A percentile compares a stretch with the other conserved stretches of the same genome.
phyloP scores from a whole-genome alignment of 2,797 vertebrate genomes.

The Channallabes apus region DNA sequence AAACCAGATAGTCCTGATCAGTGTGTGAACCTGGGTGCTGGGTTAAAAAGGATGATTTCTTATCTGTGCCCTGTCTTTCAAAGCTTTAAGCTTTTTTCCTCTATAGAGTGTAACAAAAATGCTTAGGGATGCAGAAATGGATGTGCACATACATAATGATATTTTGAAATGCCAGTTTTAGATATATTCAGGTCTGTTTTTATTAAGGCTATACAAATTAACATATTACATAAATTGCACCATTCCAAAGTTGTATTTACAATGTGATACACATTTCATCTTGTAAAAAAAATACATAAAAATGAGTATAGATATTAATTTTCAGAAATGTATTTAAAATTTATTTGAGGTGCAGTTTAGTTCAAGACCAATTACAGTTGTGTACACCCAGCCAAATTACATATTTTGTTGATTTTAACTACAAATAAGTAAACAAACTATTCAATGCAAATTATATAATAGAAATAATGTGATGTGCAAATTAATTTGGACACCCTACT shows the following conservation, averaged over 20 bases:
- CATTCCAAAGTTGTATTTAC: neutral
- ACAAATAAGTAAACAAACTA: neutral
- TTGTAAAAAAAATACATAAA: neutral
- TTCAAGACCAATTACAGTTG: neutral
- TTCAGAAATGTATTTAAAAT: neutral
- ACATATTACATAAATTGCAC: neutral
- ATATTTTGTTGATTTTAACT: neutral
- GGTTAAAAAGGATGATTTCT: neutral
- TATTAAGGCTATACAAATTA: neutral
- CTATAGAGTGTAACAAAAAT: constrained; percentile 5
- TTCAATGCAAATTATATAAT: neutral
- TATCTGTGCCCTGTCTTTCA: constrained; percentile 7
- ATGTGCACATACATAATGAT: constrained; percentile 10
- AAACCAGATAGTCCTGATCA: neutral
- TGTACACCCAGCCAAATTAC: neutral
- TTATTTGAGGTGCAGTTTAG: neutral
- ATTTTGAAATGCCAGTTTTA: neutral
- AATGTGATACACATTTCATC: neutral
- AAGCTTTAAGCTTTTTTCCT: neutral
- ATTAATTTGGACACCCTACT: neutral
- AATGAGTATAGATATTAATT: neutral
- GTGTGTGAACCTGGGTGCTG: constrained; percentile 2
- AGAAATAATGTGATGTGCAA: neutral
- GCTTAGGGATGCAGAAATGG: neutral
- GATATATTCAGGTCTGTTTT: constrained; percentile 7